These are phyloP conservation scores for Eudyptes chrysolophus DNA, from an alignment of 2,113 vertebrate species.

Conservation along the genomic window DNA sequence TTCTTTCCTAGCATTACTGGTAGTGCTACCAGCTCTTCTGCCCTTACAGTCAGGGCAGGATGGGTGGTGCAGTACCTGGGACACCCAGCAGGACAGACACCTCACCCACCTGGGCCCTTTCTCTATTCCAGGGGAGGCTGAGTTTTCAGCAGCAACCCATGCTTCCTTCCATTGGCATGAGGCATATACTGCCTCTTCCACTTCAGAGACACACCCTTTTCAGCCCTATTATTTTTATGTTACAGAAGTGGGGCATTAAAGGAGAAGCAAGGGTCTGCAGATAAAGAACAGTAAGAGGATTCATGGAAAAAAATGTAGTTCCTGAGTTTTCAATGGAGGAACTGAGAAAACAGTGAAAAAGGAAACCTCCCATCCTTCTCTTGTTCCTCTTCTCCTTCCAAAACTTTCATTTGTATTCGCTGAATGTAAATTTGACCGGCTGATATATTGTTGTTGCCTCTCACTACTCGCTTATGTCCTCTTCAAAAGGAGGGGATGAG, in stretches of 20 bases:
- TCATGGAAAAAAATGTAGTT: neutral
- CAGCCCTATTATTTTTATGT: neutral
- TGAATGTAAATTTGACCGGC: neutral
- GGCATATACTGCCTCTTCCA: neutral
- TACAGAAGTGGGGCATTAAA: neutral
- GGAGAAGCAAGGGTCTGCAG: neutral
- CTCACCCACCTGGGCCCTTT: neutral
- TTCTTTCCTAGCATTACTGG: neutral
- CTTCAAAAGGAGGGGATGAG: neutral
- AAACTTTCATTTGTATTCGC: neutral
- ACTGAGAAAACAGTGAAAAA: neutral
- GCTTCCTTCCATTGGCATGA: neutral
- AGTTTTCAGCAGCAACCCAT: neutral
- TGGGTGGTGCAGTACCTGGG: neutral
- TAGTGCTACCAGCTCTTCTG: neutral
- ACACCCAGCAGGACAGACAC: neutral
- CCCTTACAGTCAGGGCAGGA: neutral
- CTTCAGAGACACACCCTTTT: neutral
- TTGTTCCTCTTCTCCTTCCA: neutral
- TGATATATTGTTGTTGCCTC: neutral
- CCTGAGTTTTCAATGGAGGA: neutral
- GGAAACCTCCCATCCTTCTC: neutral
- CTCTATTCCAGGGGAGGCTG: neutral
- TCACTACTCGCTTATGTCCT: neutral
- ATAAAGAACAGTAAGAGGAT: neutral